Percentiles rank a stretch among this genome's conserved stretches.
Evolutionary conservation across 2,888 invertebrate species (phyloP).

Genomic region (Salticus scenicus): DNA sequence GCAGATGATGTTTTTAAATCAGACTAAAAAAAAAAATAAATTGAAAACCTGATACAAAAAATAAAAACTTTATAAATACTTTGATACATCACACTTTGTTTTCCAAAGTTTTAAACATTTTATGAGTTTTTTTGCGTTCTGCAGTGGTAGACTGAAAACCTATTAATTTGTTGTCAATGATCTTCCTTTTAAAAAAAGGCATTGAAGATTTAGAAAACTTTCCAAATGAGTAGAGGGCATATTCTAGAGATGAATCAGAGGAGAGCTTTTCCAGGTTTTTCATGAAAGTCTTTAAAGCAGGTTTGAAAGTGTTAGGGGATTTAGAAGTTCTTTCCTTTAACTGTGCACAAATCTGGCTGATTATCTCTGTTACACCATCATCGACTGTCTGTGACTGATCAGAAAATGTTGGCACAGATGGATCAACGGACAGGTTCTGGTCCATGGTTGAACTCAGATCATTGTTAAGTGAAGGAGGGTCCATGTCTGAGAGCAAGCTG

Average conservation of each 20-base stretch:
- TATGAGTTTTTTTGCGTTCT: conserved; percentile 32
- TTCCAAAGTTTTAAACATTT: conserved; percentile 21
- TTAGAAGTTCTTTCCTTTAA: conserved; percentile 48
- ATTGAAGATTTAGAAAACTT: conserved; percentile 61
- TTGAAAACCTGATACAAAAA: too few relatives aligned
- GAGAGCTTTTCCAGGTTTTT: conserved; percentile 54
- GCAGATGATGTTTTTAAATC: too few relatives aligned
- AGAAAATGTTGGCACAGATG: neutral
- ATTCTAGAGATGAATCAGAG: conserved; percentile 58
- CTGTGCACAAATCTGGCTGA: conserved; percentile 42
- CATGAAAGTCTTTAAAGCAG: conserved; percentile 53
- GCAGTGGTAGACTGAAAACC: conserved; percentile 63
- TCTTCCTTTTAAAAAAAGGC: conserved; percentile 50
- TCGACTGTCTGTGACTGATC: neutral
- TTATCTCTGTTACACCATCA: conserved; percentile 5
- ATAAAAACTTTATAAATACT: too few relatives aligned
- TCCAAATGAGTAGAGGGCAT: conserved; percentile 62
- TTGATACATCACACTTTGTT: neutral
- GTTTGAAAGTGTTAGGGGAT: conserved; percentile 46
- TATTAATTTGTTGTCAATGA: conserved; percentile 55
- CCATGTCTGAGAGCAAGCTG: conserved; percentile 25
- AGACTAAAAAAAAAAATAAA: too few relatives aligned
- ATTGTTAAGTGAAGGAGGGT: conserved; percentile 17
- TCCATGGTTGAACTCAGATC: conserved; percentile 13
- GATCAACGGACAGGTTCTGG: conserved; percentile 13